Conservation (phyloP, 2,797 vertebrate genomes). For the Emys orbicularis region DNA sequence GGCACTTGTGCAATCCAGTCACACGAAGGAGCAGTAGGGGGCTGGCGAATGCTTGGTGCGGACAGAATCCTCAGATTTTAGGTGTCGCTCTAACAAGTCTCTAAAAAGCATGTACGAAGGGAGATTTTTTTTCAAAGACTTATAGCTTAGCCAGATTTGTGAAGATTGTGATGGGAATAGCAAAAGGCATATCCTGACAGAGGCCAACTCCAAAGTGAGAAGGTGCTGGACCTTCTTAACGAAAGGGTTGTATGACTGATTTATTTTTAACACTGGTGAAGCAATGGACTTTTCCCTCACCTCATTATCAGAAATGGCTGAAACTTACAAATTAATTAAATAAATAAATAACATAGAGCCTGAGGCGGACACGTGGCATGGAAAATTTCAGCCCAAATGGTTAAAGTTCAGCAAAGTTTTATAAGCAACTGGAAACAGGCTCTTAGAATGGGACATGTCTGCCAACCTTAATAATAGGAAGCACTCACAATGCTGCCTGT, state of each 20-base stretch:
- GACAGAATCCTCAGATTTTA: background rate
- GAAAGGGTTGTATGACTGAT: background rate
- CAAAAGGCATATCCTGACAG: background rate
- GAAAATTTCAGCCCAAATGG: background rate
- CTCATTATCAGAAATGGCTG: background rate
- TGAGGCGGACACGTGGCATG: background rate
- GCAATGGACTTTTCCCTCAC: background rate
- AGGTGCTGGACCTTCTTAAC: background rate
- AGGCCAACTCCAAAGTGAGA: background rate
- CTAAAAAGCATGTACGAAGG: accelerated
- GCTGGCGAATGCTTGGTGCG: background rate
- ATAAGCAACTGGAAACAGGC: background rate
- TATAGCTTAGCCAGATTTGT: background rate
- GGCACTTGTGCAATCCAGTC: background rate
- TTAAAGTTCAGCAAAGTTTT: background rate
- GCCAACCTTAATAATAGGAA: background rate
- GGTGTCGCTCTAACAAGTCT: background rate
- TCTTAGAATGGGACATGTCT: background rate
- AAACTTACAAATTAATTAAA: background rate
- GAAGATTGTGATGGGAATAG: accelerated
- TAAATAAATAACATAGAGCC: background rate
- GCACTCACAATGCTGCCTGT: background rate
- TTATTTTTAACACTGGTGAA: background rate
- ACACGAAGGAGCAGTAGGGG: background rate
- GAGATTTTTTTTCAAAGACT: background rate